phyloP scores from a whole-genome alignment of 1,140 invertebrate genomes.

The Sycophila sp. region DNA sequence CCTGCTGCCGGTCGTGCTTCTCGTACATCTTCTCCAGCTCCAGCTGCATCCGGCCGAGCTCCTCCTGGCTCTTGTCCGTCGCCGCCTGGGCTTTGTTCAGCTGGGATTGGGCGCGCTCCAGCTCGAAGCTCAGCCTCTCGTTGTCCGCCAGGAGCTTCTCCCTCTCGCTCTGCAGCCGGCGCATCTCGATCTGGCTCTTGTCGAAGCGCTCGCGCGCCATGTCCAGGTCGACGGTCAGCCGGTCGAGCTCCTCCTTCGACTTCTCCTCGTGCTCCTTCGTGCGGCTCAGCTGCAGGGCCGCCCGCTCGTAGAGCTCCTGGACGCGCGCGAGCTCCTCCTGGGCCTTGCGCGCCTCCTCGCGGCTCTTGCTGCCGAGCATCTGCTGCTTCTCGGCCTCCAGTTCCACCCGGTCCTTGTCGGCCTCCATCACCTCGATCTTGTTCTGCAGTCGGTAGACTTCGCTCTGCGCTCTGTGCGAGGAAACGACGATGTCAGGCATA shows the following conservation, averaged over 20 bases:
- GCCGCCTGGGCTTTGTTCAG: conserved; percentile 82
- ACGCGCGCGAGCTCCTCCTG: conserved; percentile 85
- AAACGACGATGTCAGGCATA: too few relatives aligned
- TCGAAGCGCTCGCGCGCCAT: conserved; percentile 91
- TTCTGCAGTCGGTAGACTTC: conserved; percentile 89
- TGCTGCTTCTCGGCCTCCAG: conserved; percentile 88
- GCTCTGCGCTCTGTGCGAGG: conserved; percentile 78
- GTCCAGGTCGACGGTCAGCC: conserved; percentile 80
- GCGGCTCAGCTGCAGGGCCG: conserved; percentile 82
- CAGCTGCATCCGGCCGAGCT: conserved; percentile 83
- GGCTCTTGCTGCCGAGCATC: conserved; percentile 78
- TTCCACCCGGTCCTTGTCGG: conserved; percentile 85
- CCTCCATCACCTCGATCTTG: conserved; percentile 85
- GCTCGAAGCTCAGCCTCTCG: conserved; percentile 86
- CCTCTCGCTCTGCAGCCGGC: conserved; percentile 83
- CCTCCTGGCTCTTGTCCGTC: conserved; percentile 89
- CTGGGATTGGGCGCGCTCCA: conserved; percentile 84
- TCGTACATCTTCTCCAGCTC: conserved; percentile 92
- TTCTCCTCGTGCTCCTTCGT: conserved; percentile 92
- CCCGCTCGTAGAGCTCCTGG: conserved; percentile 88
- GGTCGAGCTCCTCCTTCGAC: conserved; percentile 87
- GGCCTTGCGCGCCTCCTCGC: conserved; percentile 86
- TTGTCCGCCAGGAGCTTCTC: conserved; percentile 86
- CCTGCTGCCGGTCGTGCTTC: conserved; percentile 85
- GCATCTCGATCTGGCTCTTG: conserved; percentile 85